These are phyloP conservation scores for Progne subis DNA, from an alignment of 2,113 vertebrate species.

Conservation along the genomic window DNA sequence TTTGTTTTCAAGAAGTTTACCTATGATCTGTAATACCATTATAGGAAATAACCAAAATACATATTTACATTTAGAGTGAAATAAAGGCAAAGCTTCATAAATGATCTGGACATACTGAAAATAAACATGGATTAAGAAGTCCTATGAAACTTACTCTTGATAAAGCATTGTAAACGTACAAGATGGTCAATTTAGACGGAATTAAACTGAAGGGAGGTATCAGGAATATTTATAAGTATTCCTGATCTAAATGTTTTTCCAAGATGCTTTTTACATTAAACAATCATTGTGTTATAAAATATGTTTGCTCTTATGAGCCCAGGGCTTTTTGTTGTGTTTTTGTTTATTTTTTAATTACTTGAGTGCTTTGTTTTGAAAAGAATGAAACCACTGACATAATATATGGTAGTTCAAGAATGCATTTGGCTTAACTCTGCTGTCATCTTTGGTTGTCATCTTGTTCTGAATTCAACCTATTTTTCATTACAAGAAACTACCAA, in stretches of 20 bases:
- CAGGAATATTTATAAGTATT: background rate
- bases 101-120: background rate
- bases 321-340: background rate
- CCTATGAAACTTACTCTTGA: background rate
- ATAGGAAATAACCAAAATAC: background rate
- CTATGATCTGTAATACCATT: background rate
- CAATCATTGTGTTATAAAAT: background rate
- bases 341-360: background rate
- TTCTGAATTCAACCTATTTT: background rate
- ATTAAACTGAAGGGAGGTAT: background rate
- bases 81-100: background rate
- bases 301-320: background rate
- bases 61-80: background rate
- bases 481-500: background rate
- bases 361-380: background rate
- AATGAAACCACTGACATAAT: background rate
- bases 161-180: background rate
- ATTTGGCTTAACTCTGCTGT: background rate
- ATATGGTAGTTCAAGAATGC: background rate
- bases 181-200: background rate
- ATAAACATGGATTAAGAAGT: background rate
- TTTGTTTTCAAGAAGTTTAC: background rate
- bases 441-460: background rate
- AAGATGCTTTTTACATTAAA: slow-evolving; percentile 9
- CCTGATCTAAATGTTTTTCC: background rate